These are phyloP conservation scores for Fregata magnificens DNA, from an alignment of 2,113 vertebrate genomes.

Conservation along the genomic window DNA sequence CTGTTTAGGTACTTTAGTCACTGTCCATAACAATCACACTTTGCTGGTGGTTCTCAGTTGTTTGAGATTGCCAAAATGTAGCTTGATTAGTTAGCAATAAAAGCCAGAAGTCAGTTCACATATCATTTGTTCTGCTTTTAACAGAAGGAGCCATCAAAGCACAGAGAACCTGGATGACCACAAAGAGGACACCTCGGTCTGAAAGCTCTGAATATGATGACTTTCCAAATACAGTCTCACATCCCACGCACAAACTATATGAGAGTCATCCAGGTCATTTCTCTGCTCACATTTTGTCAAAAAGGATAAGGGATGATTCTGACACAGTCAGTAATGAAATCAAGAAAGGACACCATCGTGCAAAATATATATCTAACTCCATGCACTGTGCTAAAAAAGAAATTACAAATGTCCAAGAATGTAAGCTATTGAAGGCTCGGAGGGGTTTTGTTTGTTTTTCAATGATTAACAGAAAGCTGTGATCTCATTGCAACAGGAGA, in stretches of 20 bases:
- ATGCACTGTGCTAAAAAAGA: not conserved
- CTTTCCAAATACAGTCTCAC: not conserved
- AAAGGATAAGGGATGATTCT: not conserved
- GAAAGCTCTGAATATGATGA: not conserved
- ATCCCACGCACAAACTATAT: not conserved
- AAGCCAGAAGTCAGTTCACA: not conserved
- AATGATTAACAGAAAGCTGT: not conserved
- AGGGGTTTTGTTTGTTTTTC: not conserved
- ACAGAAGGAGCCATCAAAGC: conserved; percentile 43
- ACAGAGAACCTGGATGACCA: not conserved
- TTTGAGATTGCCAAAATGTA: not conserved
- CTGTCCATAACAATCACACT: not conserved
- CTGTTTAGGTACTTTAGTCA: not conserved
- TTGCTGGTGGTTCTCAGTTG: not conserved
- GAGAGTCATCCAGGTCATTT: not conserved
- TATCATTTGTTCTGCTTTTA: not conserved
- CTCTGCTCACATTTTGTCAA: not conserved
- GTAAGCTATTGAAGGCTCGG: not conserved
- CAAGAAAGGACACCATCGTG: not conserved
- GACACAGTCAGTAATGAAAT: not conserved
- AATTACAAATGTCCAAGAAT: not conserved
- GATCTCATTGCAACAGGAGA: not conserved
- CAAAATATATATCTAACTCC: not conserved
- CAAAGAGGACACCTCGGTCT: not conserved
- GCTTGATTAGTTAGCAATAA: not conserved